These are phyloP conservation scores for Pollimyrus isidori DNA, from an alignment of 2,113 vertebrate species.

Conservation along the genomic window DNA sequence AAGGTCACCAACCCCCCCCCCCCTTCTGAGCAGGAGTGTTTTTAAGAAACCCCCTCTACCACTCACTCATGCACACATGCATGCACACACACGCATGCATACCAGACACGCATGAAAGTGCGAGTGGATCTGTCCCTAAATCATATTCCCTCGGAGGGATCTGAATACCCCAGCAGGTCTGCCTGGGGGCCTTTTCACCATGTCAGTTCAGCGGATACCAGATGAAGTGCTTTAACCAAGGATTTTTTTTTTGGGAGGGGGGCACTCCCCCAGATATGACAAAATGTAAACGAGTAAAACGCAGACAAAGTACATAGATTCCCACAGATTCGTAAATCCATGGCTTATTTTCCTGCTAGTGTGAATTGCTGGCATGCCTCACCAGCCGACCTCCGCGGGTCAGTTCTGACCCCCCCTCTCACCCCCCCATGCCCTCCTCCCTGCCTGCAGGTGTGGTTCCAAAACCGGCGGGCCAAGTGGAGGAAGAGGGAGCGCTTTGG, in stretches of 20 bases:
- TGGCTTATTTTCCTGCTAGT: neutral
- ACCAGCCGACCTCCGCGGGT: neutral
- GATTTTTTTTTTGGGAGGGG: neutral
- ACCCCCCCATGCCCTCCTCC: slow-evolving; percentile 22
- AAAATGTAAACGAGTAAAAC: neutral
- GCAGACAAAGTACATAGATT: neutral
- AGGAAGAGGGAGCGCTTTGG: slow-evolving; percentile 94
- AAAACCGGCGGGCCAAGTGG: slow-evolving; percentile 96
- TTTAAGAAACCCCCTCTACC: neutral
- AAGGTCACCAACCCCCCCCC: slow-evolving; percentile 33
- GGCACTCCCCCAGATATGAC: neutral
- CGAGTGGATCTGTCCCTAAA: neutral
- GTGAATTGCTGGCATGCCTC: neutral
- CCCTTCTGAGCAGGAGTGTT: slow-evolving; percentile 8
- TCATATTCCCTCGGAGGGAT: neutral
- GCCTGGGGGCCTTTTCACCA: neutral
- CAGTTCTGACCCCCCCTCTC: neutral
- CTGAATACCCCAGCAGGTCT: neutral
- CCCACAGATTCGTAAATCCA: neutral
- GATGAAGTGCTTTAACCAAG: neutral
- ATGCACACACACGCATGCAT: slow-evolving; percentile 18
- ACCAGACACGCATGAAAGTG: neutral
- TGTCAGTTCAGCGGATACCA: neutral
- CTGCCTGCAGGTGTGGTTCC: slow-evolving; percentile 87
- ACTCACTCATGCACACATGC: neutral